Percentiles rank a stretch among this genome's conserved stretches.
Evolutionary conservation across 2,888 invertebrate species (phyloP).

Genomic region (Acronicta psi): DNA sequence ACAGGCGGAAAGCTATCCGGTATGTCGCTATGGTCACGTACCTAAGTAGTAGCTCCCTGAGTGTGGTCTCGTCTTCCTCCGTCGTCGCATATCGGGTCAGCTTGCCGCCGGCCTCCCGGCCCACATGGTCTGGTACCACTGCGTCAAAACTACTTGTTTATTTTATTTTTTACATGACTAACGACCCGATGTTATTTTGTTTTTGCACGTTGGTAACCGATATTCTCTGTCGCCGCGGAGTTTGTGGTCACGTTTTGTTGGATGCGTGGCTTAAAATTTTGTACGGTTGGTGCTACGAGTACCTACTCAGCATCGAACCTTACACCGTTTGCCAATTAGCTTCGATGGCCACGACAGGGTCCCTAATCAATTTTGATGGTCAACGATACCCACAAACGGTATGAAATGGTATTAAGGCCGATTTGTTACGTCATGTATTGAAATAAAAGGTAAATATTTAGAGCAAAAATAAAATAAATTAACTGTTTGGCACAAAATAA

Average conservation of each 20-base stretch:
- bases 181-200: constrained; percentile 32
- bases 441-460: constrained; percentile 22
- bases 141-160: constrained; percentile 85
- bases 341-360: constrained; percentile 81
- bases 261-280: constrained; percentile 58
- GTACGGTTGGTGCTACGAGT: constrained; percentile 49
- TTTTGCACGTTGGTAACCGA: constrained; percentile 6
- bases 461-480: constrained; percentile 13
- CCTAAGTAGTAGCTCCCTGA: constrained; percentile 98
- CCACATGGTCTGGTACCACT: constrained; percentile 88
- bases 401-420: constrained; percentile 37
- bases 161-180: constrained; percentile 59
- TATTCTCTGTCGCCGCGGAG: constrained; percentile 24
- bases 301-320: constrained; percentile 69
- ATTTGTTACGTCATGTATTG: constrained; percentile 20
- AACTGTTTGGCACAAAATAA: constrained; percentile 12
- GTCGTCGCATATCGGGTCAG: constrained; percentile 94
- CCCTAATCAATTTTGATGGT: constrained; percentile 71
- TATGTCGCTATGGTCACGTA: constrained; percentile 86
- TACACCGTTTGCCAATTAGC: constrained; percentile 81
- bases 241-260: constrained; percentile 47
- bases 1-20: constrained; percentile 81
- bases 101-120: constrained; percentile 89
- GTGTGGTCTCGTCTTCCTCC: constrained; percentile 97
- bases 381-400: constrained; percentile 52